Conservation (phyloP, 2,888 invertebrate genomes). For the Oscheius myriophilus region DNA sequence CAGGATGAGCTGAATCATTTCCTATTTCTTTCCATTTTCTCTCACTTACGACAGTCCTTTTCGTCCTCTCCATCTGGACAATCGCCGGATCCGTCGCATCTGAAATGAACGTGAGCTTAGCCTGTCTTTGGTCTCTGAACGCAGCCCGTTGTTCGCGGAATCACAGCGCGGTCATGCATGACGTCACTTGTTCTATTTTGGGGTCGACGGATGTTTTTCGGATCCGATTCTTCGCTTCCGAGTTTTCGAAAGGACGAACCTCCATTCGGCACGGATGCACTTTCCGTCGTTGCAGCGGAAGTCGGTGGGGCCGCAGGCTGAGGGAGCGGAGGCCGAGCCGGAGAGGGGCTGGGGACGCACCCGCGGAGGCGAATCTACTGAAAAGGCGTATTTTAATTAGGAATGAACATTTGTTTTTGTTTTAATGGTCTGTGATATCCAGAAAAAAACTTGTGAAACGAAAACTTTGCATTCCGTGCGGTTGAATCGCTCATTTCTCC, state of each 20-base stretch:
- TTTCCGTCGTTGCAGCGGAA: conserved; percentile 78
- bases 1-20: conserved; percentile 85
- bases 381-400: conserved; percentile 2
- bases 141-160: conserved; percentile 1
- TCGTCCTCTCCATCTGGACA: conserved; percentile 76
- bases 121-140: too few species aligned
- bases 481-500: too few species aligned
- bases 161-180: not conserved
- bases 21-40: too few species aligned
- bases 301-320: conserved; percentile 68
- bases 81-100: conserved; percentile 75
- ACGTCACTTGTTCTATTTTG: not conserved
- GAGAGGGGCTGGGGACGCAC: conserved; percentile 27
- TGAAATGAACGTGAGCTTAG: conserved; percentile 19
- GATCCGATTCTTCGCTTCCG: too few species aligned
- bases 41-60: conserved; percentile 66
- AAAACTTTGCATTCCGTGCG: too few species aligned
- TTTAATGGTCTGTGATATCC: too few species aligned
- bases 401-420: not conserved
- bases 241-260: conserved; percentile 19
- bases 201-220: not conserved
- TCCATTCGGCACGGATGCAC: conserved; percentile 81
- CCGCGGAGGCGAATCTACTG: conserved; percentile 29
- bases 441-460: too few species aligned
- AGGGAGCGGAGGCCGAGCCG: conserved; percentile 42